Conservation (phyloP, 2,888 invertebrate genomes). For the Marronus borbonicus region DNA sequence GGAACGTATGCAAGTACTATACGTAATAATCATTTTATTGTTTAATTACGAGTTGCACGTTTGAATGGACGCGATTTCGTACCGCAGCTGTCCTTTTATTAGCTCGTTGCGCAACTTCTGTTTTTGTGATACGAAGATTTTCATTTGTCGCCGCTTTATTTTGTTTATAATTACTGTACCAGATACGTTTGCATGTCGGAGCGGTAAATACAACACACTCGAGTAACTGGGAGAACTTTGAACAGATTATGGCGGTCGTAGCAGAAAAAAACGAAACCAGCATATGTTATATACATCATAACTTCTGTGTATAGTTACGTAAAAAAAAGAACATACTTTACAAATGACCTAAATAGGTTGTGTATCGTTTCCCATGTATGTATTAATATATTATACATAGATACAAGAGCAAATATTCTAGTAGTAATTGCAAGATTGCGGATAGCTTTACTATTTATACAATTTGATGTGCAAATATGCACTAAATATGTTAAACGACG, state of each 20-base stretch:
- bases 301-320: constrained; percentile 11
- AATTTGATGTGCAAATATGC: too few species aligned
- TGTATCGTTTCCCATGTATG: background rate
- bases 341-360: constrained; percentile 7
- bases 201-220: background rate
- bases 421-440: too few species aligned
- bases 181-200: constrained; percentile 5
- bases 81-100: background rate
- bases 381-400: background rate
- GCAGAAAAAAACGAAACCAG: constrained; percentile 9
- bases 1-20: too few species aligned
- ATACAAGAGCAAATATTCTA: too few species aligned
- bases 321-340: background rate
- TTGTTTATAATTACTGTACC: constrained; percentile 26
- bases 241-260: constrained; percentile 28
- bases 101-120: constrained; percentile 4
- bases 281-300: constrained; percentile 33
- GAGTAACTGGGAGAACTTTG: constrained; percentile 10
- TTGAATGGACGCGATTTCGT: background rate
- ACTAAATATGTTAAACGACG: too few species aligned
- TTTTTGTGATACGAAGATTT: constrained; percentile 32
- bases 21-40: background rate
- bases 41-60: background rate
- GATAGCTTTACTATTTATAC: too few species aligned
- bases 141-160: constrained; percentile 12